Percentiles rank a stretch among this genome's conserved stretches.
phyloP scores from a whole-genome alignment of 2,888 invertebrate species.

The Pantelozetes paolii region DNA sequence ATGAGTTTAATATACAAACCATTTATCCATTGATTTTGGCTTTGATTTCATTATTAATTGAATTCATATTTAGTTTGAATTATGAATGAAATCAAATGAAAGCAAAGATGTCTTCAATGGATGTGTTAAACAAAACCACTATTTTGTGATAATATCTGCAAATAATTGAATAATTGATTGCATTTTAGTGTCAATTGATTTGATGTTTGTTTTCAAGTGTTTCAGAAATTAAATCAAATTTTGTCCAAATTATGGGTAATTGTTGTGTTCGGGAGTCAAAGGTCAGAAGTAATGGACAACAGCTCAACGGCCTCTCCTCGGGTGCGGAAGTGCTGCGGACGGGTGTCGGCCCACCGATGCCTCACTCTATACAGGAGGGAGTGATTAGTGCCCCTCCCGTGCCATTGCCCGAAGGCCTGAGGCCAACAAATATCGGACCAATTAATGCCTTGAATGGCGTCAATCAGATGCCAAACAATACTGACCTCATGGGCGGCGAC shows the following conservation, averaged over 20 bases:
- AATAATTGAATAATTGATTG: no score
- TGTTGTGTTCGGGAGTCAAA: conserved; percentile 30
- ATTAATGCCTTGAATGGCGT: neutral
- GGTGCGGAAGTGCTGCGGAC: conserved; percentile 5
- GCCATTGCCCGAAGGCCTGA: neutral
- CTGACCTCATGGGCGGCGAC: conserved; percentile 7
- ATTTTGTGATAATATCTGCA: no score
- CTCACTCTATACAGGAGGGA: neutral
- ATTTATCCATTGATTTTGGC: neutral
- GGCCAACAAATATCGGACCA: neutral
- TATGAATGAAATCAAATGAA: no score
- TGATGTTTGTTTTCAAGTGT: no score
- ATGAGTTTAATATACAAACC: neutral
- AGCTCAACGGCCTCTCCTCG: neutral
- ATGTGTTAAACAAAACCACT: no score
- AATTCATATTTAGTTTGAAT: no score
- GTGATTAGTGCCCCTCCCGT: conserved; percentile 29
- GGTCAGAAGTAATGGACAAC: neutral
- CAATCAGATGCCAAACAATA: neutral
- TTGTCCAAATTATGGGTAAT: conserved; percentile 33
- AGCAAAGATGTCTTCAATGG: no score
- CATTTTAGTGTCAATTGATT: no score
- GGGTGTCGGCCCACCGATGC: neutral
- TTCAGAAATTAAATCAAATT: no score
- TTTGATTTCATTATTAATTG: neutral